These are phyloP conservation scores for Achroia grisella DNA, from an alignment of 1,140 invertebrate species.

Conservation along the genomic window DNA sequence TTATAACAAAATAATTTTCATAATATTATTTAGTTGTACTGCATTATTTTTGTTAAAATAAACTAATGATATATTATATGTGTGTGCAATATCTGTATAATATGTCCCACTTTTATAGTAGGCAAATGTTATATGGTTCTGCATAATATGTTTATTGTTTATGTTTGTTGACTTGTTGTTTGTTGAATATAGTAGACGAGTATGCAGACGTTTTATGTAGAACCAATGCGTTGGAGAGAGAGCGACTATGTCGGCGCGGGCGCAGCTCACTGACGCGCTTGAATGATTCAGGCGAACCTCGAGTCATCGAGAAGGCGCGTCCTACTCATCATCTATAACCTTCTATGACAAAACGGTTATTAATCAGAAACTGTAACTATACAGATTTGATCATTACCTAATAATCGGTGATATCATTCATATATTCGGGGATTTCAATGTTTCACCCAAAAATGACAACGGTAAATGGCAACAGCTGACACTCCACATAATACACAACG, in stretches of 20 bases:
- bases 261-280: conserved; percentile 13
- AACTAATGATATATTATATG: too few species aligned
- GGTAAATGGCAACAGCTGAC: too few species aligned
- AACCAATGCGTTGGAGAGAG: conserved; percentile 19
- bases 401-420: neutral
- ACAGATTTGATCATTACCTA: neutral
- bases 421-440: too few species aligned
- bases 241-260: conserved; percentile 10
- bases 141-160: conserved; percentile 8
- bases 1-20: too few species aligned
- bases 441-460: too few species aligned
- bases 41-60: too few species aligned
- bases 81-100: too few species aligned
- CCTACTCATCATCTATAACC: conserved; percentile 33
- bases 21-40: too few species aligned
- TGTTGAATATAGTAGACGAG: conserved; percentile 23
- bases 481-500: too few species aligned
- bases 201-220: conserved; percentile 19
- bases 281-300: conserved; percentile 42
- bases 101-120: too few species aligned
- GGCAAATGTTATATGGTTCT: too few species aligned
- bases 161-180: conserved; percentile 14
- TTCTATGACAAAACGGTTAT: conserved; percentile 7
- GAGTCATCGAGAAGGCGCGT: conserved; percentile 53
- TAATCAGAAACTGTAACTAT: neutral